Evolutionary conservation across 53 echinoderm and acorn worm species (phyloP).

Genomic region (Arbacia lixula): DNA sequence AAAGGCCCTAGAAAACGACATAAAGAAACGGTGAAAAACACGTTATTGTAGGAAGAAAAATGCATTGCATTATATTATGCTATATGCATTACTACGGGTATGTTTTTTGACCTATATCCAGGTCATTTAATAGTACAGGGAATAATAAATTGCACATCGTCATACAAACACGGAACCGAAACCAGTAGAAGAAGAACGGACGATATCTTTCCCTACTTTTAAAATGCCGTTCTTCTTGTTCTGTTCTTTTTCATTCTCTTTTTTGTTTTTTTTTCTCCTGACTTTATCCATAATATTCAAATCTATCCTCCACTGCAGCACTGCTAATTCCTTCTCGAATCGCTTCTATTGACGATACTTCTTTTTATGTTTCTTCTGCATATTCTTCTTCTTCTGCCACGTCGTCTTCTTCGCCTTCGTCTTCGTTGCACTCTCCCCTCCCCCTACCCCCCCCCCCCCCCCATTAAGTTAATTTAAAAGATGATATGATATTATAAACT

Average conservation of each 20-base stretch:
- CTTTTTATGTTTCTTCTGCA: neutral
- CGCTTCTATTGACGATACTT: neutral
- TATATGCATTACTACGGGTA: no score
- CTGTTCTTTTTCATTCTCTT: no score
- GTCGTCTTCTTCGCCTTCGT: neutral
- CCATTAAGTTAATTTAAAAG: neutral
- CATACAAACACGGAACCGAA: no score
- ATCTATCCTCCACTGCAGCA: no score
- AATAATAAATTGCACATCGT: no score
- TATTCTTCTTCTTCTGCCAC: neutral
- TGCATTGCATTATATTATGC: no score
- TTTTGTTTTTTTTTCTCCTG: neutral
- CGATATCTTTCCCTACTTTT: no score
- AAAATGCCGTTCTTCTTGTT: neutral
- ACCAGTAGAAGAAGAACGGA: no score
- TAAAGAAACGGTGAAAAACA: neutral
- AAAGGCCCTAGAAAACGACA: conserved; percentile 34
- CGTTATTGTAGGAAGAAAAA: neutral
- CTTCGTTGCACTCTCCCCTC: neutral
- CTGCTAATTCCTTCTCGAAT: no score
- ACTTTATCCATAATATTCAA: no score
- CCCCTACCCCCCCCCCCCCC: neutral
- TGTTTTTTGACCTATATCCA: no score
- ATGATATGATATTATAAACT: neutral
- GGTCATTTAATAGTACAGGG: no score